A percentile compares a stretch with the other conserved stretches of the same genome.
These are phyloP conservation scores for Serranus cabrilla DNA, from an alignment of 2,797 vertebrate genomes.

Conservation along the genomic window DNA sequence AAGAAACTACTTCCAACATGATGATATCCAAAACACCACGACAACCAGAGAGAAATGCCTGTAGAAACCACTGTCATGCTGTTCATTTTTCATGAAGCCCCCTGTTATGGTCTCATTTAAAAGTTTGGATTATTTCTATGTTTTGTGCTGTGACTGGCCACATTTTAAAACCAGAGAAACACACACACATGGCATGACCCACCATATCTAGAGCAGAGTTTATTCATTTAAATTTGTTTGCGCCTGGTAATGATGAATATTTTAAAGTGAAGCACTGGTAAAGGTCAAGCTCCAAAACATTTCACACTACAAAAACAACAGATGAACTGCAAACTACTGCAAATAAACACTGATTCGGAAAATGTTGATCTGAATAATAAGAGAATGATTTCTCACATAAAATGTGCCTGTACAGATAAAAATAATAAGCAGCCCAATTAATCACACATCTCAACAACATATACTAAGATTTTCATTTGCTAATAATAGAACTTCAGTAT, in stretches of 20 bases:
- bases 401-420: too few relatives aligned
- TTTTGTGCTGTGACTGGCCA: conserved; percentile 4
- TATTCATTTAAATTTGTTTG: conserved; percentile 26
- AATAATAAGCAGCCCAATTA: not conserved
- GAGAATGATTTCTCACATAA: too few relatives aligned
- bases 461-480: not conserved
- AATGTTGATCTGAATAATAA: conserved; percentile 10
- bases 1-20: conserved; percentile 3
- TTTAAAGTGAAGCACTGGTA: conserved; percentile 31
- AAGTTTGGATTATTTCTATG: not conserved
- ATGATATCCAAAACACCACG: not conserved
- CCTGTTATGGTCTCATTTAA: not conserved
- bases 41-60: not conserved
- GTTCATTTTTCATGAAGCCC: not conserved
- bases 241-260: conserved; percentile 45
- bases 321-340: conserved; percentile 15
- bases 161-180: conserved; percentile 1
- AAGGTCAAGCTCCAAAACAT: conserved; percentile 41
- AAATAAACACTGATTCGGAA: conserved; percentile 25
- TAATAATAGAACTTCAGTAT: not conserved
- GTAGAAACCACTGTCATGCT: not conserved
- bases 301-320: conserved; percentile 27
- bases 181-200: not conserved
- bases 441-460: not conserved
- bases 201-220: not conserved